Conservation (phyloP, 2,888 invertebrate species). For the Cosmopolites sordidus region DNA sequence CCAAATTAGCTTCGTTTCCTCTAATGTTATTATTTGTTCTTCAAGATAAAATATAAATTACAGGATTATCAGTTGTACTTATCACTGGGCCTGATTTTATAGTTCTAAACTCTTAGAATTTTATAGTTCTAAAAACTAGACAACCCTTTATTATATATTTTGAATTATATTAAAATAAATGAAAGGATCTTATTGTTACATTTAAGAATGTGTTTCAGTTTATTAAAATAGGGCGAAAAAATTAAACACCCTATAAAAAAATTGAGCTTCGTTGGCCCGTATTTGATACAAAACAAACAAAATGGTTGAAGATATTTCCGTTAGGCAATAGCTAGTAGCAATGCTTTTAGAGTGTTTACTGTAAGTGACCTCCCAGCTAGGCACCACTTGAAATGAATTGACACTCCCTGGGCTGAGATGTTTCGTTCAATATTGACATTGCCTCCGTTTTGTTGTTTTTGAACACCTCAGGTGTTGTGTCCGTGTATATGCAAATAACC, state of each 20-base stretch:
- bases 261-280: slow-evolving; percentile 5
- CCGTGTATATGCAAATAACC: slow-evolving; percentile 34
- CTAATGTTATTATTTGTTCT: too few species aligned
- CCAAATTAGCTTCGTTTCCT: too few species aligned
- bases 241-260: too few species aligned
- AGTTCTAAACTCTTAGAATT: too few species aligned
- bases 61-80: too few species aligned
- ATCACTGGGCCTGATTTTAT: too few species aligned
- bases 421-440: slow-evolving; percentile 35
- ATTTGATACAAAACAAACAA: slow-evolving; percentile 27
- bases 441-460: slow-evolving; percentile 33
- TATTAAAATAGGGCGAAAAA: not conserved
- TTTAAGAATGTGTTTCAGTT: not conserved
- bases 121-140: too few species aligned
- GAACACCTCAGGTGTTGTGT: slow-evolving; percentile 35
- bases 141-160: too few species aligned
- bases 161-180: too few species aligned
- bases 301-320: slow-evolving; percentile 17
- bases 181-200: too few species aligned
- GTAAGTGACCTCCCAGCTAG: slow-evolving; percentile 37
- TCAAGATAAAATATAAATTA: too few species aligned
- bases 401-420: slow-evolving; percentile 26
- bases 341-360: slow-evolving; percentile 39
- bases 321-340: slow-evolving; percentile 29
- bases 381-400: slow-evolving; percentile 23